Evolutionary conservation across 2,888 invertebrate genomes (phyloP), one percentile per base, ranked within the genome.

Genomic region (Morinoia aosen): DNA sequence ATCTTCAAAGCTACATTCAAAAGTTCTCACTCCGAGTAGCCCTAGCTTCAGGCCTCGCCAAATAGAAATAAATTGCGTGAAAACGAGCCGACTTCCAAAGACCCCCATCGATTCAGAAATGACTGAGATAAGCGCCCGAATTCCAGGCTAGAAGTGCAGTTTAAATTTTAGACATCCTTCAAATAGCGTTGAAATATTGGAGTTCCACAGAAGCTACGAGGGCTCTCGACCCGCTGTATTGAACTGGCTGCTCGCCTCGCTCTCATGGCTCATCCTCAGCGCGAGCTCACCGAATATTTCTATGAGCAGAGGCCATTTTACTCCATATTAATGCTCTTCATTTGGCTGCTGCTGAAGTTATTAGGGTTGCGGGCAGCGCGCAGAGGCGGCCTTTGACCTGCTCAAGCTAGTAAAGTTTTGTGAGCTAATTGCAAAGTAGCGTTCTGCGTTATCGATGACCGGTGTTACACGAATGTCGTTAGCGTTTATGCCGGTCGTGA

Each of bases 101-200:
- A 33, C 76, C 25, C 10, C 33, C 76, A 76, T 76, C 33, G 19
- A 19, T 76, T 76, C 7, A 76, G 76, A 76, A 76, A 76, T 76
- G 76, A 76, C 19, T 76, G 76, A 76, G 76, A 76, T 76, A 76
- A 76, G 76, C 76, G 33, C 33, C 76, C 25, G 33, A 76, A 76
- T 76, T 76, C 76, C 33, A 25, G 25, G 33, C 16, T 76, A 25
- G 76, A 76, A 76, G 76, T 76, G 76, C 76, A 76, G 76, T 76
- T 76, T 76, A 76, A 76, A 76, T 76, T 76, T 76, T 33, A 76
- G 76, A 76, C 76, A 76, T 76, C 76, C 76, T 76, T 76, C 76
- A 76, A 76, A 76, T 76, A 76, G 76, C 76, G 76, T 76, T 76
- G 76, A 76, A 76, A 76, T 76, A 76, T 76, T 76, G 76, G 76